Conservation (phyloP, 2,797 vertebrate genomes). For the Helostoma temminkii region DNA sequence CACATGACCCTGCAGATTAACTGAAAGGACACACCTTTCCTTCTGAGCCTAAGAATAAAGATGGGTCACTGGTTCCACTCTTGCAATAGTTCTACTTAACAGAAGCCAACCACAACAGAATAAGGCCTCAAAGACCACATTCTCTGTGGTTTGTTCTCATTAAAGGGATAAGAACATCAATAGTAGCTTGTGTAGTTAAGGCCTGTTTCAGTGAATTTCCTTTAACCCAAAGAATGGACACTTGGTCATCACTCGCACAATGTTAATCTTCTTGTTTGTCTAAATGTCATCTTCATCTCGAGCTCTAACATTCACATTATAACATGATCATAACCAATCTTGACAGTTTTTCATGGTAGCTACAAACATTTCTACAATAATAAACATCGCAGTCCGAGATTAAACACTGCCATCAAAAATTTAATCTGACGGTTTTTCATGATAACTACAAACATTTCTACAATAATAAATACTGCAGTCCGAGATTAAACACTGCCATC, state of each 20-base stretch:
- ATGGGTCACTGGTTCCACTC: conserved; percentile 41
- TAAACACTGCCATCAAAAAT: neutral
- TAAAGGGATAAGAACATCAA: conserved; percentile 47
- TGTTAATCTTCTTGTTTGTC: conserved; percentile 8
- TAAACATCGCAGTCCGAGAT: too few species aligned
- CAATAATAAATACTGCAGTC: neutral
- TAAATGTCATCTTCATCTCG: neutral
- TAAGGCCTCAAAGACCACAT: conserved; percentile 38
- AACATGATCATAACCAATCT: neutral
- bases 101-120: conserved; percentile 56
- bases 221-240: conserved; percentile 13
- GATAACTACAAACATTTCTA: neutral
- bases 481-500: neutral
- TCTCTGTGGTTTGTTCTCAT: conserved; percentile 40
- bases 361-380: neutral
- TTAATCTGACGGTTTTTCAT: neutral
- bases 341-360: neutral
- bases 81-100: conserved; percentile 47
- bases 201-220: conserved; percentile 16
- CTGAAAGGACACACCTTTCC: conserved; percentile 78
- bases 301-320: conserved; percentile 3
- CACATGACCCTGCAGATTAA: conserved; percentile 64
- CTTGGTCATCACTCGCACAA: conserved; percentile 5
- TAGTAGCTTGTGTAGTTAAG: conserved; percentile 28
- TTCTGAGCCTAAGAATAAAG: conserved; percentile 72